Percentiles rank a stretch among this genome's conserved stretches.
phyloP scores from a whole-genome alignment of 1,140 invertebrate species.

The Sitobion miscanthi region DNA sequence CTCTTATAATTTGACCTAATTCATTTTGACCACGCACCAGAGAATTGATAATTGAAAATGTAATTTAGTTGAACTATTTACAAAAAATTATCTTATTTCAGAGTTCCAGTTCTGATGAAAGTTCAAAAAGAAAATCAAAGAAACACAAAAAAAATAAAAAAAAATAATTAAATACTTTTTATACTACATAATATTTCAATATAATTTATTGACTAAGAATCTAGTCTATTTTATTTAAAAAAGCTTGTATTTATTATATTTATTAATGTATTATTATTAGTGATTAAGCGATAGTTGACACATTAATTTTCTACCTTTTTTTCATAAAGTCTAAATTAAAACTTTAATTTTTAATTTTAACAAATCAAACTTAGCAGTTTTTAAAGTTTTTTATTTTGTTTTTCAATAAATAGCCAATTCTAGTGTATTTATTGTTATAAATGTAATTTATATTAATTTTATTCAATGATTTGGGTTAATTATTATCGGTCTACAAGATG shows the following conservation, averaged over 20 bases:
- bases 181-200: not conserved
- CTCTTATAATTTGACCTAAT: not conserved
- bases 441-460: too few species aligned
- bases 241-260: not conserved
- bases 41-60: not conserved
- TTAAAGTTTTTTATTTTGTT: too few species aligned
- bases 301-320: not conserved
- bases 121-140: slow-evolving; percentile 51
- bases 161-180: not conserved
- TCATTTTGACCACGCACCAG: not conserved
- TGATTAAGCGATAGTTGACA: not conserved
- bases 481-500: too few species aligned
- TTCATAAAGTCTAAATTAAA: not conserved
- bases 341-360: not conserved
- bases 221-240: not conserved
- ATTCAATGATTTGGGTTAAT: too few species aligned
- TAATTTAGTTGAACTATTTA: not conserved
- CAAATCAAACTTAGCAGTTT: too few species aligned
- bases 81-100: slow-evolving; percentile 39
- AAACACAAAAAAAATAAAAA: slow-evolving; percentile 56
- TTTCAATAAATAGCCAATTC: too few species aligned
- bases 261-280: not conserved
- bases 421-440: too few species aligned
- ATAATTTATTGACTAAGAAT: not conserved
- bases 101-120: slow-evolving; percentile 53